These are phyloP conservation scores for Cyclophora albipunctata DNA, from an alignment of 2,888 invertebrate genomes.

Conservation along the genomic window DNA sequence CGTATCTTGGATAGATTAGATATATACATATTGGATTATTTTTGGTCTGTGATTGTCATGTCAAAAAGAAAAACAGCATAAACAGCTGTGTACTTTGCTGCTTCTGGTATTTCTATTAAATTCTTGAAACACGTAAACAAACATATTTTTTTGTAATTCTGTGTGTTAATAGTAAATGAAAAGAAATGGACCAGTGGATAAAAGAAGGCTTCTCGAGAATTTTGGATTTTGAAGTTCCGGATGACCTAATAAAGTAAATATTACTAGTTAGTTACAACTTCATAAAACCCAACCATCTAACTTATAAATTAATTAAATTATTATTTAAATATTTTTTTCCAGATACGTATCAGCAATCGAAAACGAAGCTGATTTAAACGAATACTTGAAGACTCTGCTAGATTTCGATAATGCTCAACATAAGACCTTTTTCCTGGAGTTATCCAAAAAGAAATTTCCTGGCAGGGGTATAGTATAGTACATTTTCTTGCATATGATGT, in stretches of 20 bases:
- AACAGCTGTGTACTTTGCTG: no score
- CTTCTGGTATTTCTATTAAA: no score
- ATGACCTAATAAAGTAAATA: slow-evolving; percentile 80
- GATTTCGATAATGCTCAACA: slow-evolving; percentile 81
- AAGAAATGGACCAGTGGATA: slow-evolving; percentile 79
- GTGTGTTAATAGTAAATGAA: no score
- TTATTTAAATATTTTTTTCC: slow-evolving; percentile 26
- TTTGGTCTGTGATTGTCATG: no score
- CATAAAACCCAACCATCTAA: neutral
- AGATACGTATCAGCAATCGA: slow-evolving; percentile 85
- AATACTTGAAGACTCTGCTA: slow-evolving; percentile 84
- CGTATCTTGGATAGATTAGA: no score
- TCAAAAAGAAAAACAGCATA: no score
- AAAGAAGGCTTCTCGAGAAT: slow-evolving; percentile 78
- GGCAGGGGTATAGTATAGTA: slow-evolving; percentile 40
- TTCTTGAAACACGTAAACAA: neutral
- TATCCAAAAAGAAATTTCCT: slow-evolving; percentile 73
- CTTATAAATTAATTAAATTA: slow-evolving; percentile 1
- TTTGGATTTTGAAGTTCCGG: slow-evolving; percentile 80
- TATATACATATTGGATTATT: no score
- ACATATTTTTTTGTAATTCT: neutral
- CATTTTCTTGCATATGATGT: neutral
- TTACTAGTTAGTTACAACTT: neutral
- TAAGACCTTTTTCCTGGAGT: slow-evolving; percentile 78
- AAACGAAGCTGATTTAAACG: slow-evolving; percentile 81